A percentile compares a stretch with the other conserved stretches of the same genome.
phyloP scores from a whole-genome alignment of 2,888 invertebrate species.

The Drosophila birchii region DNA sequence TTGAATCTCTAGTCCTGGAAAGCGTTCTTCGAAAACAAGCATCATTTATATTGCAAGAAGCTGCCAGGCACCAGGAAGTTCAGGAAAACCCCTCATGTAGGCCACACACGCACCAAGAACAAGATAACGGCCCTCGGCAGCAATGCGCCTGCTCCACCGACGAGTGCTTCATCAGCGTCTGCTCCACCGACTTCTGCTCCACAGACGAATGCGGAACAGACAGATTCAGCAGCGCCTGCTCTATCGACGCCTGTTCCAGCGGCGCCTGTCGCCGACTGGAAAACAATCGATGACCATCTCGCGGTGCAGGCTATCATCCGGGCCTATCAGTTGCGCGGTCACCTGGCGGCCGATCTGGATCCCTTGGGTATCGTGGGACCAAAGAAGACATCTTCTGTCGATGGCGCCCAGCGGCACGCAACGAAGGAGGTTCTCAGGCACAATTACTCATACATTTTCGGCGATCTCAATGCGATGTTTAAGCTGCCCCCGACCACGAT shows the following conservation, averaged over 20 bases:
- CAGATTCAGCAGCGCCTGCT: background rate
- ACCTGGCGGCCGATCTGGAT: background rate
- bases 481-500: background rate
- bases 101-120: background rate
- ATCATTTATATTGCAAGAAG: background rate
- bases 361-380: background rate
- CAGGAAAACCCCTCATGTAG: background rate
- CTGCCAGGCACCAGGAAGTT: background rate
- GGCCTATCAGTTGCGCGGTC: background rate
- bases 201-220: too few relatives aligned
- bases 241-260: background rate
- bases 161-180: fast-evolving
- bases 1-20: background rate
- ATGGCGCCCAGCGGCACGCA: background rate
- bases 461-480: background rate
- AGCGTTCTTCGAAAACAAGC: background rate
- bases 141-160: background rate
- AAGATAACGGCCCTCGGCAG: background rate
- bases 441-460: background rate
- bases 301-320: background rate
- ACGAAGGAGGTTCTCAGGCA: background rate
- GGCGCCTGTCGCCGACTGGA: background rate
- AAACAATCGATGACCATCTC: background rate
- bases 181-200: background rate
- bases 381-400: background rate